Evolutionary conservation across 2,888 invertebrate genomes (phyloP).

Genomic region (Thereva nobilitata): DNA sequence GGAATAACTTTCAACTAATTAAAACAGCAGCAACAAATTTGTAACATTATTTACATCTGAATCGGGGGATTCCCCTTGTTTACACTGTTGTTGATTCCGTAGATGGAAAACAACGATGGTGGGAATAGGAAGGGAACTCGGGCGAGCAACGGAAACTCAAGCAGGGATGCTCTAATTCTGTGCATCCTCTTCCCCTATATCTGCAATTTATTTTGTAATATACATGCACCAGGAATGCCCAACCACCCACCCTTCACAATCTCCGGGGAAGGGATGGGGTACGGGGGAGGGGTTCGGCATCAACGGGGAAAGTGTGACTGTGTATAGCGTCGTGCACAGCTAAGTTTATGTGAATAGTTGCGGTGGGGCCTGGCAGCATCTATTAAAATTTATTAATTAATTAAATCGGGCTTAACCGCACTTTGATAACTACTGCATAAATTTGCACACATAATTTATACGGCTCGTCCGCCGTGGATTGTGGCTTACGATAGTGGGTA

Average conservation of each 20-base stretch:
- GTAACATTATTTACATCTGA: constrained; percentile 29
- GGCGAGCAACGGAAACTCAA: neutral
- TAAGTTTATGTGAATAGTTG: neutral
- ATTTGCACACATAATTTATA: constrained; percentile 29
- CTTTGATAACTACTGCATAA: constrained; percentile 36
- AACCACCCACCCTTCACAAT: no score
- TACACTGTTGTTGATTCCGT: neutral
- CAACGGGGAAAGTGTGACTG: constrained; percentile 1
- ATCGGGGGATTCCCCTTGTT: neutral
- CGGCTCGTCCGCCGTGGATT: no score
- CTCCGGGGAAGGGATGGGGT: neutral
- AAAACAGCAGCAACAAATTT: constrained; percentile 26
- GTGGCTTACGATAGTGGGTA: no score
- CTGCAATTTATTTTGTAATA: no score
- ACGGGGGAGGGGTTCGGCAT: constrained; percentile 9
- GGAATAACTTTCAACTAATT: constrained; percentile 27
- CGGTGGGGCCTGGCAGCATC: constrained; percentile 12
- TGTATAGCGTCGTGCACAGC: neutral
- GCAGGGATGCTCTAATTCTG: no score
- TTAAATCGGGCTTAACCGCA: constrained; percentile 35
- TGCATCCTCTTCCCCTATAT: no score
- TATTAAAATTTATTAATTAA: constrained; percentile 39
- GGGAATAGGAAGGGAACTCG: neutral
- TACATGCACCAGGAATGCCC: no score
- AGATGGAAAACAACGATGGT: neutral